Evolutionary conservation across 2,113 vertebrate species (phyloP).

Genomic region (Astur gentilis): DNA sequence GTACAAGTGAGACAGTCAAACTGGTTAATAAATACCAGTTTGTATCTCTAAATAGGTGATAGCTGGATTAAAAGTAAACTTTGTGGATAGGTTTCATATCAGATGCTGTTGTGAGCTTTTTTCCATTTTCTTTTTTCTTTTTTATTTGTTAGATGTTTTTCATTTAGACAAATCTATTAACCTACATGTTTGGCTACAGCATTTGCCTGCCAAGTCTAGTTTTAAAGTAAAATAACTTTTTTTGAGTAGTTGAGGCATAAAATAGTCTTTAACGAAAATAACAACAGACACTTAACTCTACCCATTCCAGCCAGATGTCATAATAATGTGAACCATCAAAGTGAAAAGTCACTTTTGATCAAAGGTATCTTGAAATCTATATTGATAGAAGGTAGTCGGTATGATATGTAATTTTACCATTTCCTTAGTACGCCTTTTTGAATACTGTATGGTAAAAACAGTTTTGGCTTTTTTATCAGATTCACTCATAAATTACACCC

Average conservation of each 20-base stretch:
- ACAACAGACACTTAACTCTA: constrained; percentile 26
- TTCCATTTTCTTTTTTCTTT: not conserved
- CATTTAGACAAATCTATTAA: not conserved
- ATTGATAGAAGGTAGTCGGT: not conserved
- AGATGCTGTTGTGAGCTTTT: not conserved
- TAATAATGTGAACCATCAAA: constrained; percentile 2
- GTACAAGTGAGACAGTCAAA: not conserved
- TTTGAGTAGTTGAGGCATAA: not conserved
- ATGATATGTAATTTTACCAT: not conserved
- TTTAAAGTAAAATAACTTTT: not conserved
- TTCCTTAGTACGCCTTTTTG: not conserved
- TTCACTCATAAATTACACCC: not conserved
- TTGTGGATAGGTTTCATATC: not conserved
- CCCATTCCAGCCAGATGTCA: constrained; percentile 14
- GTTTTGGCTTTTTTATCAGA: not conserved
- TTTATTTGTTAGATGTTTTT: not conserved
- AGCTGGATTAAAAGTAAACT: not conserved
- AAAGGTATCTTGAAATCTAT: not conserved
- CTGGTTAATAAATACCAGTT: not conserved
- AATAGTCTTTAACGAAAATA: constrained; percentile 2
- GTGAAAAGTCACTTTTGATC: constrained; percentile 9
- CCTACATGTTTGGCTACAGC: not conserved
- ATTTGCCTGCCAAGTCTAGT: not conserved
- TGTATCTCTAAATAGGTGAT: not conserved
- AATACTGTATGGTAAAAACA: not conserved